Evolutionary conservation across 2,113 vertebrate genomes (phyloP), one percentile per base, ranked within the genome.

Genomic region (Oxyura jamaicensis): DNA sequence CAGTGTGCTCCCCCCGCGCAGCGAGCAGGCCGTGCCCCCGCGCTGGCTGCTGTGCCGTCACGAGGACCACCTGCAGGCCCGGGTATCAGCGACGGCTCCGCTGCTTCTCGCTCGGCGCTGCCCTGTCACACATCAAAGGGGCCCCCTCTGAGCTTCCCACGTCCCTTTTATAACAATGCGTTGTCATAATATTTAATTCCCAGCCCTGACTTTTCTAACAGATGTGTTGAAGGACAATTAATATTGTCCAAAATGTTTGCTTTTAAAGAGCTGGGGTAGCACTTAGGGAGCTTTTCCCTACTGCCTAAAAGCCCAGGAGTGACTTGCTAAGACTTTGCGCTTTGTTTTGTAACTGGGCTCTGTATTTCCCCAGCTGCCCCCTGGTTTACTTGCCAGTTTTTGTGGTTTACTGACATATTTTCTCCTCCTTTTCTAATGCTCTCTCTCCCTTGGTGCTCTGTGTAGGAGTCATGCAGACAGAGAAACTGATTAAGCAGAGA

Each of bases 311-410:
- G 29, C 81, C 60, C 84, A 75, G 78, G n/a, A 94, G 81, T 25
- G 6, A 36, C 67, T 62, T 21, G 39, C 80, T 26, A 28, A 46
- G 11, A 72, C 91, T 81, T 68, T 53, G 26, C 36, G 81, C 71
- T 93, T 75, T 71, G 73, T 68, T 82, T 44, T 60, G 55, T 13
- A 21, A 17, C 75, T 76, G 82, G 58, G 33, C 80, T 65, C 82
- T 39, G 41, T 78, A 11, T 75, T 91, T 76, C 74, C 86, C 20
- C 87, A 86, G 92, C 91, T 95, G 93, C 81, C 89, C 67, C 60
- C 78, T 68, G 4, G 16, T 92, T 96, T 44, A 48, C 53, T 93
- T 68, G 36, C 46, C 55, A 44, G n/a, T 26, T 69, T 42, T 58
- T 90, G 85, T 83, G 85, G 44, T 66, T 85, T 82, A 29, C 73